Evolutionary conservation across 2,797 vertebrate species (phyloP).

Genomic region (Amniataba percoides): DNA sequence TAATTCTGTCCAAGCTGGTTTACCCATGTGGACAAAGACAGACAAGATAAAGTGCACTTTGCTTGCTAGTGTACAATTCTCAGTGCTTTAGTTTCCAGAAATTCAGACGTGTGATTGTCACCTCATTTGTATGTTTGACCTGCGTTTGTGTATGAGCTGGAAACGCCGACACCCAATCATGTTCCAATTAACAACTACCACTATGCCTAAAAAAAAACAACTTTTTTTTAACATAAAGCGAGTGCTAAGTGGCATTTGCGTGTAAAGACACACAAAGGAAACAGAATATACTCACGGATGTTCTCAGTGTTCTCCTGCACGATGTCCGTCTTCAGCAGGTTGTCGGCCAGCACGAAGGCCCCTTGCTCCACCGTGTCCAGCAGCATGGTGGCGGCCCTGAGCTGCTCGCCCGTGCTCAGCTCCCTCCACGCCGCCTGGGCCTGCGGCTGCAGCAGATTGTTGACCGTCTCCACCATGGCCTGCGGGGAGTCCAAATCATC

Average conservation of each 20-base stretch:
- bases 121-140: background rate
- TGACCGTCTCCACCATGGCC: conserved; percentile 98
- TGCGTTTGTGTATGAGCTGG: no score
- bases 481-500: conserved; percentile 55
- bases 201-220: no score
- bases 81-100: background rate
- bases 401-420: conserved; percentile 91
- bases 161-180: background rate
- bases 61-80: conserved; percentile 12
- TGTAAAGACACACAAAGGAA: background rate
- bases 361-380: conserved; percentile 98
- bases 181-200: background rate
- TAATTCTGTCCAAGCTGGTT: conserved; percentile 44
- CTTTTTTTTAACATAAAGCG: no score
- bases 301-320: conserved; percentile 97
- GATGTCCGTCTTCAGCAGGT: conserved; percentile 97
- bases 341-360: conserved; percentile 97
- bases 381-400: conserved; percentile 94
- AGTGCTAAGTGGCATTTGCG: no score
- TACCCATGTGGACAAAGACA: conserved; percentile 27
- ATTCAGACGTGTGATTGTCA: background rate
- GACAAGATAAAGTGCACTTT: conserved; percentile 34
- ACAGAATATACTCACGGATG: conserved; percentile 90
- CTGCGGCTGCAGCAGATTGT: conserved; percentile 96
- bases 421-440: conserved; percentile 93